A percentile compares a stretch with the other conserved stretches of the same genome.
phyloP scores from a whole-genome alignment of 1,140 invertebrate genomes.

The Danaus melanippus region DNA sequence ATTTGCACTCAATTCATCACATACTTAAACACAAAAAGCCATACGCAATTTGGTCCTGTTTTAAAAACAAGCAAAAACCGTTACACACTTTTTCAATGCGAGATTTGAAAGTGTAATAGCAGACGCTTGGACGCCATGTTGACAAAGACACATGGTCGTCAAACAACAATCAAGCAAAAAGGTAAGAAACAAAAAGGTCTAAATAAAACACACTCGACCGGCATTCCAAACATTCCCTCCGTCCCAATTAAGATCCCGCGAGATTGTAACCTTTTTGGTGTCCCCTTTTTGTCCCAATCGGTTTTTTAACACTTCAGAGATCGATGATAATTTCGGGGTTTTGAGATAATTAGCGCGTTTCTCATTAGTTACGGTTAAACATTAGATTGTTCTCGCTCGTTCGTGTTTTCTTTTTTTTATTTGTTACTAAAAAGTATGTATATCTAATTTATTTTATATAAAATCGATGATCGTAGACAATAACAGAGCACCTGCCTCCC shows the following conservation, averaged over 20 bases:
- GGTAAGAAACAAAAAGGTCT: conserved; percentile 20
- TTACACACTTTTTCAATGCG: conserved; percentile 1
- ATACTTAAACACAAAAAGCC: too few species aligned
- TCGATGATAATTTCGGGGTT: conserved; percentile 36
- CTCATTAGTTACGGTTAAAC: conserved; percentile 40
- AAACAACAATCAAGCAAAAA: conserved; percentile 33
- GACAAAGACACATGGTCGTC: conserved; percentile 42
- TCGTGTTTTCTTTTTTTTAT: background rate
- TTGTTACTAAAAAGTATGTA: background rate
- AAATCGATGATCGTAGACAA: too few species aligned
- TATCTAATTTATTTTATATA: too few species aligned
- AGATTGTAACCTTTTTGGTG: conserved; percentile 46
- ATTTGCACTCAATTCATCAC: too few species aligned
- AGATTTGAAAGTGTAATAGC: conserved; percentile 52
- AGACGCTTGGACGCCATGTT: conserved; percentile 44
- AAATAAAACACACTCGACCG: conserved; percentile 25
- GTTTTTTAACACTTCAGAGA: conserved; percentile 46
- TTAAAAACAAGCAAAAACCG: too few species aligned
- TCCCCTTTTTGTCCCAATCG: conserved; percentile 37
- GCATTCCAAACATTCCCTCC: conserved; percentile 45
- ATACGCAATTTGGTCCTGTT: too few species aligned
- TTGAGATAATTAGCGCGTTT: conserved; percentile 35
- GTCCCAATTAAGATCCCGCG: conserved; percentile 58
- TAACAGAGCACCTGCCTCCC: too few species aligned
- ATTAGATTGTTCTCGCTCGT: conserved; percentile 13